phyloP scores from a whole-genome alignment of 2,888 invertebrate genomes.

The Spodoptera picta region DNA sequence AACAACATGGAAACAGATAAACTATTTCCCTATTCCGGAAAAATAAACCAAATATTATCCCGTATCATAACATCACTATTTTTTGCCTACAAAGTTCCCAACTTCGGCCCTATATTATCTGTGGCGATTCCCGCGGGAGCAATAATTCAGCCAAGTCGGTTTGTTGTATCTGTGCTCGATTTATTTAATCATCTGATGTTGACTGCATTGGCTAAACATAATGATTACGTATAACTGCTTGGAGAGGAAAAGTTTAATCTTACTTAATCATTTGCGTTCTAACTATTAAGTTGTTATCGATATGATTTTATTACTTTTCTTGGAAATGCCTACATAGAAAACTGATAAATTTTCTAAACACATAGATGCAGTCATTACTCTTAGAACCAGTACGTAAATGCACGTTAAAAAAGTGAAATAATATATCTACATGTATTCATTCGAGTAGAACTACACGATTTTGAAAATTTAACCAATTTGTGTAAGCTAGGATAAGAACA shows the following conservation, averaged over 20 bases:
- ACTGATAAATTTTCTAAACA: constrained; percentile 2
- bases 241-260: constrained; percentile 28
- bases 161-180: constrained; percentile 53
- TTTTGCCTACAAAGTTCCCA: constrained; percentile 62
- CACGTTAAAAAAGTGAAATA: too few species aligned
- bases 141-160: constrained; percentile 63
- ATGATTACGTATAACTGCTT: constrained; percentile 27
- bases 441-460: too few species aligned
- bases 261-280: constrained; percentile 28
- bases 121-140: constrained; percentile 57
- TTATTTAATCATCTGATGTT: constrained; percentile 56
- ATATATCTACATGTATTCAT: too few species aligned
- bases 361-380: background rate
- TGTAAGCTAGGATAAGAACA: too few species aligned
- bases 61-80: constrained; percentile 61
- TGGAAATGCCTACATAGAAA: constrained; percentile 12
- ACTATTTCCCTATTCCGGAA: constrained; percentile 25
- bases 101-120: constrained; percentile 62
- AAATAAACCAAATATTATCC: constrained; percentile 42
- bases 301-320: constrained; percentile 22
- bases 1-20: constrained; percentile 24
- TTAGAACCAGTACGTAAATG: too few species aligned
- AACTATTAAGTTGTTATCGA: constrained; percentile 24
- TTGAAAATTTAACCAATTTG: too few species aligned
- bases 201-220: constrained; percentile 35